Base-by-base conservation (phyloP, 2,113 vertebrate genomes). In the Eptatretus burgeri region DNA sequence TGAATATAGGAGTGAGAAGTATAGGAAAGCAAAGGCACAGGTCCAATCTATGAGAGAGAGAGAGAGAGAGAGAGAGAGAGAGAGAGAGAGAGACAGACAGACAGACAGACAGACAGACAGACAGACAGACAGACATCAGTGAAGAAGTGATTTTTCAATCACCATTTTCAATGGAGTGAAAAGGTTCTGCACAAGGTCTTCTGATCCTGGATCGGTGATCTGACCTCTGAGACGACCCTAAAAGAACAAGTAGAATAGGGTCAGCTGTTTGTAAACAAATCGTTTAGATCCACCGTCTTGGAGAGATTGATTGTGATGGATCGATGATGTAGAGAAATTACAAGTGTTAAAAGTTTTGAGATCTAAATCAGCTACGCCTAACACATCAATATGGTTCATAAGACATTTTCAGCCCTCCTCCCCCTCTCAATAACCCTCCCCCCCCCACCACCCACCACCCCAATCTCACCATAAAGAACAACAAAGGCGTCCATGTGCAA, bases 101-200 rank as follows among this genome's bases (percentile, higher is more conserved):
- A 41, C n/a, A 41, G 27, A 41, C 3, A 41, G 27, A 41, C 3
- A 41, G 27, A 41, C 3, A 5, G 27, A 41, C 3, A 41, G 7
- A 41, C 7, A 41, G 27, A 41, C 3, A 41, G 27, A 41, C n/a
- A n/a, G 7, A 7, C 27, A 41, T 41, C 27, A 41, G 3, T 41
- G 27, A 41, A 41, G 12, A 51, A 63, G 60, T 12, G 14, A n/a
- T 62, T 50, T 41, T 52, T n/a, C 49, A 9, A 77, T 76, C 70
- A 85, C 89, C 89, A 95, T 85, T 65, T 77, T 78, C 63, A 98
- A 76, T 1, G 91, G 91, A 1, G 78, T 79, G 67, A 95, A 98
- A 16, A 98, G 78, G 74, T 93, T 95, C 69, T 93, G 88, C 19
- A 95, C 74, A 70, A 98, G 71, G 51, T 98, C 91, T 13, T 75